phyloP scores from a whole-genome alignment of 2,113 vertebrate genomes.

The Meleagris gallopavo region DNA sequence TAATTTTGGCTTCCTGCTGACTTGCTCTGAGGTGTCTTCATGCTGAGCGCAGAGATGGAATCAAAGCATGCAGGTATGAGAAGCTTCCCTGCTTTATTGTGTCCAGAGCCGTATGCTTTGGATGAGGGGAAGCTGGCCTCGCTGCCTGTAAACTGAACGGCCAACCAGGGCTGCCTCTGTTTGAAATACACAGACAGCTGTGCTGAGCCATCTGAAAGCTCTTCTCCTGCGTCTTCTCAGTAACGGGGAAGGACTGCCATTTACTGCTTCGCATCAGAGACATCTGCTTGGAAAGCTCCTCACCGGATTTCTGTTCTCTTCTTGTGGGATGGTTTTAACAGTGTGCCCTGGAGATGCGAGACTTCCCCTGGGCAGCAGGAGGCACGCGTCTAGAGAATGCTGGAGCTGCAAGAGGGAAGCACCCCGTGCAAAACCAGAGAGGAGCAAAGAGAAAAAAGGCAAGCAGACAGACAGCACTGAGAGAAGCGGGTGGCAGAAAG shows the following conservation, averaged over 20 bases:
- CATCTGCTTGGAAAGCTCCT: background rate
- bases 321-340: slow-evolving; percentile 52
- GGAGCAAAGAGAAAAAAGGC: slow-evolving; percentile 86
- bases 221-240: background rate
- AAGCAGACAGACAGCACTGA: slow-evolving; percentile 78
- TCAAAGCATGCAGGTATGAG: background rate
- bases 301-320: slow-evolving; percentile 32
- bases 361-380: slow-evolving; percentile 85
- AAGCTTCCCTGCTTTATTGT: background rate
- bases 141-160: background rate
- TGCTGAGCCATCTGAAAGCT: background rate
- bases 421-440: slow-evolving; percentile 85
- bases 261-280: background rate
- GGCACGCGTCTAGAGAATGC: slow-evolving; percentile 87
- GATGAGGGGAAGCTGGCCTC: background rate
- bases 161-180: background rate
- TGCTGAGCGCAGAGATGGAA: background rate
- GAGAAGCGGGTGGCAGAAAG: slow-evolving; percentile 70
- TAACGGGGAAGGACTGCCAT: background rate
- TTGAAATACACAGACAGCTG: background rate
- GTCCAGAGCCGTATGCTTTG: background rate
- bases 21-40: background rate
- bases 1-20: background rate
- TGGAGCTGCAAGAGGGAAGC: slow-evolving; percentile 87
- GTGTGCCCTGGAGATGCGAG: slow-evolving; percentile 90